Percentiles rank a stretch among this genome's conserved stretches.
These are phyloP conservation scores for Ptiloglossa arizonensis DNA, from an alignment of 1,140 invertebrate species.

Conservation along the genomic window DNA sequence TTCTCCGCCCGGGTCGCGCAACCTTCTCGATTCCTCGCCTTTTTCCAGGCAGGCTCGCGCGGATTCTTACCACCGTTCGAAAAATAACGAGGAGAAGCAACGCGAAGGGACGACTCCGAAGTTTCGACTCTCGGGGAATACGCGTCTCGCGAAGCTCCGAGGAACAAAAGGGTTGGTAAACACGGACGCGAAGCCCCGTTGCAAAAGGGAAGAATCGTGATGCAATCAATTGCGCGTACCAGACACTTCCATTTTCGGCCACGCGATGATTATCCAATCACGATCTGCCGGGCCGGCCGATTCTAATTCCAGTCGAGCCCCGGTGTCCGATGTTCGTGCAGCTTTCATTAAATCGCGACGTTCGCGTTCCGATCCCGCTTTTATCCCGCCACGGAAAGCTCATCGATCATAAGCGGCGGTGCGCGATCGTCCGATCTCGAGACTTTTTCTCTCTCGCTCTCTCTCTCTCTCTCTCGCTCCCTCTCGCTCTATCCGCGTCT, in stretches of 20 bases:
- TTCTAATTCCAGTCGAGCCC: constrained; percentile 25
- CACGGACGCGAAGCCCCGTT: background rate
- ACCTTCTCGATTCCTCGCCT: constrained; percentile 37
- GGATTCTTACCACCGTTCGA: background rate
- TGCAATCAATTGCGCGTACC: constrained; percentile 25
- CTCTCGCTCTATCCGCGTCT: constrained; percentile 10
- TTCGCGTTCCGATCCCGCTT: constrained; percentile 37
- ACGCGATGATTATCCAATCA: constrained; percentile 38
- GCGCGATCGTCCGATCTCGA: constrained; percentile 36
- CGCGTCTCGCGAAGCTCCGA: too few species aligned
- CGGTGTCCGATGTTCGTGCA: constrained; percentile 12
- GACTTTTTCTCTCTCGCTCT: background rate
- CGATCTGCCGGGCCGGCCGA: constrained; percentile 17
- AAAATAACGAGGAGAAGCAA: too few species aligned
- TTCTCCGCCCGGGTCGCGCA: background rate
- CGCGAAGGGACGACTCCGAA: too few species aligned
- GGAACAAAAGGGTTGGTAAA: background rate
- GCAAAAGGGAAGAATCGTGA: constrained; percentile 24
- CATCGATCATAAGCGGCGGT: constrained; percentile 37
- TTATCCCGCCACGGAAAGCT: constrained; percentile 43
- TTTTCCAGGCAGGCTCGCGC: constrained; percentile 32
- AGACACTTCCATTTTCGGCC: constrained; percentile 44
- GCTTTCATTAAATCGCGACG: constrained; percentile 47
- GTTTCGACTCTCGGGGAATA: too few species aligned
- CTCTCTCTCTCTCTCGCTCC: constrained; percentile 6